Evolutionary conservation across 2,888 invertebrate species (phyloP).

Genomic region (Villa cingulata): DNA sequence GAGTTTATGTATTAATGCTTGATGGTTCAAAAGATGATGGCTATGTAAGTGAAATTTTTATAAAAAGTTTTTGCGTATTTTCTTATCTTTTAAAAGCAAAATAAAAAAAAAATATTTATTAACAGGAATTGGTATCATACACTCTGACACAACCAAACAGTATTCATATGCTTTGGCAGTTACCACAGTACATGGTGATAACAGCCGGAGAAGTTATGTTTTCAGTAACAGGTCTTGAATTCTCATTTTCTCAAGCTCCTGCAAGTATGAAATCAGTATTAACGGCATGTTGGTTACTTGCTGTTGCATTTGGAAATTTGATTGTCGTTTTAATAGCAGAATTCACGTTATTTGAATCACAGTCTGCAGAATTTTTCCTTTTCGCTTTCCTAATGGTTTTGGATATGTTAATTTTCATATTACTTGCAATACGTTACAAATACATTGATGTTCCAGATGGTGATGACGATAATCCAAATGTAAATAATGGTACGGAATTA

Average conservation of each 20-base stretch:
- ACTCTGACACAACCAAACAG: conserved; percentile 49
- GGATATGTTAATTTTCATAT: conserved; percentile 68
- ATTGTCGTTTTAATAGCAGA: conserved; percentile 60
- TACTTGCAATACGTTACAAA: conserved; percentile 67
- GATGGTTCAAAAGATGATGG: conserved; percentile 32
- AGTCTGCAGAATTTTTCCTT: too few relatives aligned
- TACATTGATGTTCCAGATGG: conserved; percentile 43
- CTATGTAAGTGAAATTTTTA: conserved; percentile 26
- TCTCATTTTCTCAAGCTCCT: conserved; percentile 92
- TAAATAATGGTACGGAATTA: too few relatives aligned
- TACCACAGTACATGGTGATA: conserved; percentile 87
- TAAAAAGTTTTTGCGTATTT: too few relatives aligned
- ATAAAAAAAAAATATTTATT: too few relatives aligned
- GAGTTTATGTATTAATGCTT: conserved; percentile 46
- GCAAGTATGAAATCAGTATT: conserved; percentile 87
- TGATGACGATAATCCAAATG: neutral
- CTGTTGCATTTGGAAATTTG: conserved; percentile 86
- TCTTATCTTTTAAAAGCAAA: too few relatives aligned
- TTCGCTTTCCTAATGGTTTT: neutral
- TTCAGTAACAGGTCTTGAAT: conserved; percentile 88
- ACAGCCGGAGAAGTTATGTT: conserved; percentile 93
- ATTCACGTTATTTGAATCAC: conserved; percentile 26
- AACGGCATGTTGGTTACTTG: conserved; percentile 82
- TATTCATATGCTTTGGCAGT: conserved; percentile 60
- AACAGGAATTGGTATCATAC: conserved; percentile 14